Percentiles rank a stretch among this genome's conserved stretches.
These are phyloP conservation scores for Bemisia tabaci DNA, from an alignment of 1,140 invertebrate genomes.

Conservation along the genomic window DNA sequence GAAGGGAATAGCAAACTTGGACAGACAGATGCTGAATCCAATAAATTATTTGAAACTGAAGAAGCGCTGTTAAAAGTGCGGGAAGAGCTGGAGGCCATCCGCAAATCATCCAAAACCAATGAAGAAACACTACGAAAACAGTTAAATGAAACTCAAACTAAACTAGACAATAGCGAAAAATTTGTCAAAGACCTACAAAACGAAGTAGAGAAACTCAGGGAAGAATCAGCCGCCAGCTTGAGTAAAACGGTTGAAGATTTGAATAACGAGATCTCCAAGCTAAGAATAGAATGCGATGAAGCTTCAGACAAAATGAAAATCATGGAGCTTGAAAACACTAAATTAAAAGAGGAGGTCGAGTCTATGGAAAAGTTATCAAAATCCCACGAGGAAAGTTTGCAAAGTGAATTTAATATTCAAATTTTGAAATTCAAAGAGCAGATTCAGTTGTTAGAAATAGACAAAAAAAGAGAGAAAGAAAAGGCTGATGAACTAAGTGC, in stretches of 20 bases:
- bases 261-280: slow-evolving; percentile 35
- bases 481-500: slow-evolving; percentile 25
- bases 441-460: slow-evolving; percentile 28
- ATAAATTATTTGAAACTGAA: slow-evolving; percentile 39
- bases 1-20: slow-evolving; percentile 35
- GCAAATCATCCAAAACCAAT: not conserved
- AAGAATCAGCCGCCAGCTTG: slow-evolving; percentile 24
- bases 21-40: slow-evolving; percentile 36
- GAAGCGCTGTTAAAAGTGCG: slow-evolving; percentile 27
- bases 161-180: not conserved
- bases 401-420: not conserved
- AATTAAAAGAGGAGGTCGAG: slow-evolving; percentile 1
- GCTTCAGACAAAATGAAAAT: slow-evolving; percentile 27
- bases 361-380: not conserved
- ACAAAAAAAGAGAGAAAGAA: slow-evolving; percentile 25
- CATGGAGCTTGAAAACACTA: slow-evolving; percentile 20
- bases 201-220: slow-evolving; percentile 19
- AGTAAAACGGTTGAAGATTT: slow-evolving; percentile 33
- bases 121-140: slow-evolving; percentile 14
- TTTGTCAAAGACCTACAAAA: slow-evolving; percentile 15
- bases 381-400: not conserved
- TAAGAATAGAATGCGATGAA: slow-evolving; percentile 35
- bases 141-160: slow-evolving; percentile 11
- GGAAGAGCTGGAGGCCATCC: slow-evolving; percentile 22
- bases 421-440: slow-evolving; percentile 22